Conservation (phyloP, 1,140 invertebrate genomes). For the Sweltsa coloradensis region DNA sequence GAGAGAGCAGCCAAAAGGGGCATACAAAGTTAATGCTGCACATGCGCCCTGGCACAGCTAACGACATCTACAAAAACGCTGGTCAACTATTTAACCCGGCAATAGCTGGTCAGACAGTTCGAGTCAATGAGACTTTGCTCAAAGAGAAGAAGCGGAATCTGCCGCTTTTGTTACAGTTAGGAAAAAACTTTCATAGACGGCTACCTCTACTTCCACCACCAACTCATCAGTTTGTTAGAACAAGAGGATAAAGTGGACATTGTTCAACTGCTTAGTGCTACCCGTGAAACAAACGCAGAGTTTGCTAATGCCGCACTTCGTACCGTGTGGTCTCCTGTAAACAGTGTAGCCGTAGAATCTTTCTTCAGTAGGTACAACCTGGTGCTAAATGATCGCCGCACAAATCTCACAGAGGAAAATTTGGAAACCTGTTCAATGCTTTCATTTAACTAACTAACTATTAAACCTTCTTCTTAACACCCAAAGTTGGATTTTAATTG, state of each 20-base stretch:
- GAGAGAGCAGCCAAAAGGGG: background rate
- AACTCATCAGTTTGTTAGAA: background rate
- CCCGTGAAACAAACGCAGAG: background rate
- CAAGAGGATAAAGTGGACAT: background rate
- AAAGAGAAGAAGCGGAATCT: background rate
- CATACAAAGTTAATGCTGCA: background rate
- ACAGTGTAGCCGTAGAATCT: background rate
- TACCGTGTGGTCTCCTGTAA: constrained; percentile 1
- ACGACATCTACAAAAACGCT: background rate
- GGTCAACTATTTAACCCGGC: constrained; percentile 1
- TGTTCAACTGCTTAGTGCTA: constrained; percentile 1
- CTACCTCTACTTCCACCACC: constrained; percentile 1
- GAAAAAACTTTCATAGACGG: background rate
- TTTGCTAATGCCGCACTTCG: background rate
- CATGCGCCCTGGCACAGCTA: background rate
- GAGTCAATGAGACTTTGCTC: too few species aligned
- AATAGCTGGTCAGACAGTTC: too few species aligned
- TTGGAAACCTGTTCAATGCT: background rate
- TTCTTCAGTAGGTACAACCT: background rate
- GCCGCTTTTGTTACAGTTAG: background rate
- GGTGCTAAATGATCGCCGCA: constrained; percentile 1
- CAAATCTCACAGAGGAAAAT: background rate
- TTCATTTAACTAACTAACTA: too few species aligned
- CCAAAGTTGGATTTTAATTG: too few species aligned
- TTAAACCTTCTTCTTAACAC: too few species aligned